These are phyloP conservation scores for Harmothoe impar DNA, from an alignment of 2,888 invertebrate genomes.

Conservation along the genomic window DNA sequence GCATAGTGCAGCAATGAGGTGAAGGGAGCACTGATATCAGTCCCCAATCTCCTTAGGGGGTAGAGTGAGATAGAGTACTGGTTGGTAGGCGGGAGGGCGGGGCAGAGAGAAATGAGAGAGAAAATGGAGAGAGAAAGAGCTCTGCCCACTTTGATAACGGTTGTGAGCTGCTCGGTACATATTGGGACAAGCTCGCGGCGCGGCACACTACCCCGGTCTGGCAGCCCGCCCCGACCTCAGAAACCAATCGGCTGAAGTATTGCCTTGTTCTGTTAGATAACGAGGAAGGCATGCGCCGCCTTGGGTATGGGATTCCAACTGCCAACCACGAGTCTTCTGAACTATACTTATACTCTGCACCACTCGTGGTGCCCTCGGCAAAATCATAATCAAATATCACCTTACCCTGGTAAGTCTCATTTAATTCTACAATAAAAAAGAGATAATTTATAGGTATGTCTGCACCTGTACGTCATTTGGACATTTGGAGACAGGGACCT, in stretches of 20 bases:
- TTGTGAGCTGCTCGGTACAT: neutral
- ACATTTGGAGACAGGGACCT: too few species aligned
- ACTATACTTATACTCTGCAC: too few species aligned
- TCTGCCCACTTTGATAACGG: conserved; percentile 10
- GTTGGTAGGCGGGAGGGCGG: neutral
- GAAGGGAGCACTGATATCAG: too few species aligned
- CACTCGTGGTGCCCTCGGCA: too few species aligned
- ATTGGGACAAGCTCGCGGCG: neutral
- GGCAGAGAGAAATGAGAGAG: neutral
- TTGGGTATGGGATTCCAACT: neutral
- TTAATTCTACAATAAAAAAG: too few species aligned
- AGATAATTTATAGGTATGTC: too few species aligned
- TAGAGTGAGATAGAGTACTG: too few species aligned
- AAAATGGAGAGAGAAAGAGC: neutral
- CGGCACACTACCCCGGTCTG: neutral
- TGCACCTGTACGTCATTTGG: too few species aligned
- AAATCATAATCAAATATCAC: too few species aligned
- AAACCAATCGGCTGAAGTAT: neutral
- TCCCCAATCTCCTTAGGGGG: too few species aligned
- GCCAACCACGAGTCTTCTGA: neutral
- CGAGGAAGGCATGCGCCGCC: neutral
- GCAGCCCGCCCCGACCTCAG: neutral
- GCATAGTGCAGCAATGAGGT: too few species aligned
- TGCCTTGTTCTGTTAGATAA: neutral
- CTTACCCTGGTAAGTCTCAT: too few species aligned